Base-by-base conservation (phyloP, 2,113 vertebrate species). In the Sinocyclocheilus anshuiensis region DNA sequence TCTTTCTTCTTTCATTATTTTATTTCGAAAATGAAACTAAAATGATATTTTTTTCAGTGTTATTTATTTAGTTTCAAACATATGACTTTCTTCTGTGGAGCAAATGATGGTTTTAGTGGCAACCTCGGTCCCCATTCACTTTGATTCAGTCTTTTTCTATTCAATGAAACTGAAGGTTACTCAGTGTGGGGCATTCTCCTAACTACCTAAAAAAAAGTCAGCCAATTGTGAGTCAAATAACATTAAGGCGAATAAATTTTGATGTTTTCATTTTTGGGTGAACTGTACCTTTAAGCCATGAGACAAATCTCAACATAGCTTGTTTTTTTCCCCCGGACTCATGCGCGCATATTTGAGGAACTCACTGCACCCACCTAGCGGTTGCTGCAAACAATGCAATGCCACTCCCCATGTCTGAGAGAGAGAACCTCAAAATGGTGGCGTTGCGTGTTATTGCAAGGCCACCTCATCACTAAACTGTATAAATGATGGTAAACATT, bases 341-440 rank as follows among this genome's bases (percentile, higher is more conserved):
- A 29, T 45, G 53, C 22, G n/a, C n/a, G 12, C 18, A 48, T 33
- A n/a, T 29, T 67, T 75, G 12, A 5, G 24, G 67, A 16, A 77
- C 9, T 45, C 78, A 72, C 61, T 76, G 63, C 33, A 15, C 18
- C 76, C 82, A 86, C 48, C 84, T 81, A 65, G 53, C 75, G 84
- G 81, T 69, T 22, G 78, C 74, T n/a, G 9, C 20, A 55, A 9
- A 50, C 8, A 57, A 79, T 63, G 8, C 50, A 33, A 42, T 15
- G 55, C 71, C 69, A 33, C 59, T 81, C 48, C n/a, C 85, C 4
- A 45, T 1, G 77, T 26, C 55, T 78, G 8, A 67, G 33, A 36
- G 33, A 36, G 53, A n/a, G 53, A n/a, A 74, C 45, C 81, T 86
- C 83, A 89, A 89, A 87, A 89, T 89, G 88, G 88, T 79, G 74